Conservation (phyloP, 37 sponge, comb jelly and placozoan genomes). For the Aplysina aerophoba region DNA sequence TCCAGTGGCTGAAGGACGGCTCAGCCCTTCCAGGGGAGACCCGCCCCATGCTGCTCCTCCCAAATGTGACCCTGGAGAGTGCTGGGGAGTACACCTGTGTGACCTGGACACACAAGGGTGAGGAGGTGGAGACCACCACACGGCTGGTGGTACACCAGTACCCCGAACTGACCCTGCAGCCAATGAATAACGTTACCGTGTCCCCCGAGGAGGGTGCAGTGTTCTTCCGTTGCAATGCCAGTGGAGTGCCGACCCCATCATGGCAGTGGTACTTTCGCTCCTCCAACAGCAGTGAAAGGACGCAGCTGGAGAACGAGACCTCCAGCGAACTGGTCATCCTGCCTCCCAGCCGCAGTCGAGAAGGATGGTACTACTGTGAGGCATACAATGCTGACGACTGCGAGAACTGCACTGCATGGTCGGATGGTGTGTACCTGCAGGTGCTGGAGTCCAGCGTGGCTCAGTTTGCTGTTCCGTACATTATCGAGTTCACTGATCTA, state of each 20-base stretch:
- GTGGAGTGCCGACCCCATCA: constrained; percentile 2
- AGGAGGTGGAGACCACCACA: neutral
- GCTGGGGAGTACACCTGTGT: constrained; percentile 3
- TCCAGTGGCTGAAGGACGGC: constrained; percentile 29
- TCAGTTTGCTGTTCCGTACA: neutral
- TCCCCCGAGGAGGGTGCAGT: constrained; percentile 6
- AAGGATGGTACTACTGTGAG: constrained; percentile 30
- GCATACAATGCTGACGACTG: constrained; percentile 1
- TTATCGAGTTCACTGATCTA: neutral
- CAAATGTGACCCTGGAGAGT: constrained; percentile 3
- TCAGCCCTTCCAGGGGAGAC: constrained; percentile 6
- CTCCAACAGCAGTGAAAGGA: neutral
- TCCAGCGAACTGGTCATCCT: neutral
- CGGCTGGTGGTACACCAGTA: constrained; percentile 13
- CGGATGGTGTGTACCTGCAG: neutral
- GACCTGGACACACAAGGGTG: constrained; percentile 10
- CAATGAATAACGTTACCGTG: constrained; percentile 1
- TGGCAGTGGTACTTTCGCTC: constrained; percentile 16
- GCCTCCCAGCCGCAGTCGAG: neutral
- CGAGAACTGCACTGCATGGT: neutral
- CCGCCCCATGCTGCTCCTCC: neutral
- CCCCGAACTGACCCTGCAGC: neutral
- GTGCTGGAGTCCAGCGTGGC: constrained; percentile 5
- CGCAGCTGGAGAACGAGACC: constrained; percentile 3
- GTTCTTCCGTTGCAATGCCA: constrained; percentile 16